These are phyloP conservation scores for Diacarnus erythraeanus DNA, from an alignment of 37 sponge, comb jelly and placozoan species.

Conservation along the genomic window DNA sequence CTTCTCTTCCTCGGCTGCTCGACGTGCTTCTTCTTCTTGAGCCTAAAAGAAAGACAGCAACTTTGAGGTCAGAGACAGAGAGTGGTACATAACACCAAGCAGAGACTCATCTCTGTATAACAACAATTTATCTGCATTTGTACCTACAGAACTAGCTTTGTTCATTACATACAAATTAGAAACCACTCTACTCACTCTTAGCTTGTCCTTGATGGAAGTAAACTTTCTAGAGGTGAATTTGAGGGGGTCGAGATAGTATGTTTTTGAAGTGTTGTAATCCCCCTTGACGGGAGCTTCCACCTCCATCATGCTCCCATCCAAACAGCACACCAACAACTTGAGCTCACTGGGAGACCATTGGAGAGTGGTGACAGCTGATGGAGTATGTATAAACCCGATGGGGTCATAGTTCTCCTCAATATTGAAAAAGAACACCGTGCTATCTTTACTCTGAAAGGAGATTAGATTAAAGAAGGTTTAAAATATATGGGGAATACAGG, in stretches of 20 bases:
- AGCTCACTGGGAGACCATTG: slow-evolving; percentile 48
- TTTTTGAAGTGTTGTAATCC: slow-evolving; percentile 58
- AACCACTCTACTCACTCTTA: slow-evolving; percentile 49
- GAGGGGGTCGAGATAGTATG: slow-evolving; percentile 62
- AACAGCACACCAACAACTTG: slow-evolving; percentile 80
- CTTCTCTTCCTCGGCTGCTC: slow-evolving; percentile 54
- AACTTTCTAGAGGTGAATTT: slow-evolving; percentile 40
- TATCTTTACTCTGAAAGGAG: slow-evolving; percentile 60
- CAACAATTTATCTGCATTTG: no score
- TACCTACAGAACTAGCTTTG: no score
- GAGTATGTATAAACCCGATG: slow-evolving; percentile 84
- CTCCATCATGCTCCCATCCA: slow-evolving; percentile 83
- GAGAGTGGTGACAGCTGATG: slow-evolving; percentile 78
- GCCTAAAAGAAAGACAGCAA: no score
- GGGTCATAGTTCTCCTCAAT: slow-evolving; percentile 69
- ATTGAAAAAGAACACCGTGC: slow-evolving; percentile 85
- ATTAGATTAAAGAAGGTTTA: no score
- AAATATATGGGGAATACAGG: no score
- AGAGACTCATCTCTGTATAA: no score
- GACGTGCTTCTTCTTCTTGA: slow-evolving; percentile 69
- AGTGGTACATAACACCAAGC: no score
- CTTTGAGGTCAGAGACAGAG: no score
- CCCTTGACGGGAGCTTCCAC: slow-evolving; percentile 62
- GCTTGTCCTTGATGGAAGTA: slow-evolving; percentile 76
- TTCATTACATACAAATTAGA: slow-evolving; percentile 5